Evolutionary conservation across 2,113 vertebrate genomes (phyloP).

Genomic region (human (Homo sapiens)): DNA sequence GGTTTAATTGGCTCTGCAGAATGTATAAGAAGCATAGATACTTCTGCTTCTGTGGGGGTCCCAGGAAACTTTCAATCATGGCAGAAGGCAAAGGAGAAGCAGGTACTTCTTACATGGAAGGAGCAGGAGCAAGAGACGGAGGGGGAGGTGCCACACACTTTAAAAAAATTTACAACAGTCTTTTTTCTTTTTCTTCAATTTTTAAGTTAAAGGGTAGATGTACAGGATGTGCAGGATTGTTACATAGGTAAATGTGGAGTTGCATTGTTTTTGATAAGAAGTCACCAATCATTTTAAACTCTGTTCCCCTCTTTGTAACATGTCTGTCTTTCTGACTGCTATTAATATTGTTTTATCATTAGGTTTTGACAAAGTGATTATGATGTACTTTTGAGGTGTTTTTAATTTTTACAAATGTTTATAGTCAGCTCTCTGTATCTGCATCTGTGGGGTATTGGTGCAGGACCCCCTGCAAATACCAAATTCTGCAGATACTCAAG

Average conservation of each 20-base stretch:
- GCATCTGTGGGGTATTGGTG: background rate
- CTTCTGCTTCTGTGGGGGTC: no score
- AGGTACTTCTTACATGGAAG: no score
- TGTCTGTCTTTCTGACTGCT: background rate
- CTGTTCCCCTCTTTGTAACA: background rate
- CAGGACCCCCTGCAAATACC: background rate
- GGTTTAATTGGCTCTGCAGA: no score
- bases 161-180: no score
- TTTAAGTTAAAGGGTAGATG: no score
- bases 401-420: background rate
- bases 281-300: background rate
- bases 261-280: slow-evolving; percentile 9
- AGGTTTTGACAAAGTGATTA: background rate
- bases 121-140: no score
- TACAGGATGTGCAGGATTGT: no score
- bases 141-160: no score
- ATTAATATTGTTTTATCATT: background rate
- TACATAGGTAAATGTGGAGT: no score
- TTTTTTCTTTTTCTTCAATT: background rate
- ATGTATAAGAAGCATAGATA: no score
- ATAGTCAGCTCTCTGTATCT: background rate
- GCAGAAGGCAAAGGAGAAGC: no score
- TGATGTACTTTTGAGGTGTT: background rate
- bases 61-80: no score
- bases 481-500: background rate